Conservation (phyloP, 2,797 vertebrate species). For the Gymnodraco acuticeps region DNA sequence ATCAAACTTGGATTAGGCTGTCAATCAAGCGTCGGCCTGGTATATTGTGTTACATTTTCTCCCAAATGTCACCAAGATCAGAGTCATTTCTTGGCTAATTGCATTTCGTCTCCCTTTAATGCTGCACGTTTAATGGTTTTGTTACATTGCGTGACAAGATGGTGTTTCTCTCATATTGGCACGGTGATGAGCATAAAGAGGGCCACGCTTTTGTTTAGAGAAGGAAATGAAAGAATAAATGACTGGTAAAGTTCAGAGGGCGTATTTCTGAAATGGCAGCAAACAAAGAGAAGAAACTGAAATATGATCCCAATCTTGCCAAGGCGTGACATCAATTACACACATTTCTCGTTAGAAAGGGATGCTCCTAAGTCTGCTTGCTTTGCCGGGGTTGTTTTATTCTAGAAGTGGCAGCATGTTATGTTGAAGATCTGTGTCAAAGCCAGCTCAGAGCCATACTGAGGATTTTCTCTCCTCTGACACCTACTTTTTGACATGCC, state of each 20-base stretch:
- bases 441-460: slow-evolving; percentile 59
- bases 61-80: slow-evolving; percentile 99
- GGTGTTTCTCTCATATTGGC: slow-evolving; percentile 77
- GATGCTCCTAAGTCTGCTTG: slow-evolving; percentile 62
- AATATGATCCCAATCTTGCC: slow-evolving; percentile 81
- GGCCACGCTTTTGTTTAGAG: slow-evolving; percentile 82
- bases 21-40: slow-evolving; percentile 93
- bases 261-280: slow-evolving; percentile 82
- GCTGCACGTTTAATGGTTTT: slow-evolving; percentile 97
- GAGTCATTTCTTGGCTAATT: slow-evolving; percentile 99
- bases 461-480: slow-evolving; percentile 77
- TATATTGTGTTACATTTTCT: slow-evolving; percentile 99
- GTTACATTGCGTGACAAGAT: slow-evolving; percentile 96
- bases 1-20: slow-evolving; percentile 99
- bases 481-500: slow-evolving; percentile 53
- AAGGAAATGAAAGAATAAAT: slow-evolving; percentile 81
- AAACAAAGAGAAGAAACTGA: slow-evolving; percentile 81
- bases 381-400: slow-evolving; percentile 65
- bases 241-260: slow-evolving; percentile 85
- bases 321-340: slow-evolving; percentile 82
- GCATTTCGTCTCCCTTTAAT: slow-evolving; percentile 99
- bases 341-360: slow-evolving; percentile 76
- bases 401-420: slow-evolving; percentile 74
- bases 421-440: slow-evolving; percentile 77
- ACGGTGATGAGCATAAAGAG: slow-evolving; percentile 74